Conservation (phyloP, 2,797 vertebrate genomes). For the Hyperoplus lanceolatus region DNA sequence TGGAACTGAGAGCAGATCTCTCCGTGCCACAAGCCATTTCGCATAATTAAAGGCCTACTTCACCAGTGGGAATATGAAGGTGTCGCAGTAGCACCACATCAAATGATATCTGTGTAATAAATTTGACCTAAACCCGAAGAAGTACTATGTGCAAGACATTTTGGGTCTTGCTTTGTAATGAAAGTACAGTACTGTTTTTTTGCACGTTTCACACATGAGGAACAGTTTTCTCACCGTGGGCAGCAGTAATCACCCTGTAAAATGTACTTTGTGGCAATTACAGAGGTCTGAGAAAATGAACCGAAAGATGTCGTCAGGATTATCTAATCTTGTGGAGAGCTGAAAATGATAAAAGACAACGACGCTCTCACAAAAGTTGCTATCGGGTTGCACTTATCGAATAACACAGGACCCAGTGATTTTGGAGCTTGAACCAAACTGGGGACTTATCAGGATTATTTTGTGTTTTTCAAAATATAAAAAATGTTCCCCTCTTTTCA, state of each 20-base stretch:
- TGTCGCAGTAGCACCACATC: background rate
- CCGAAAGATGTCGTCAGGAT: background rate
- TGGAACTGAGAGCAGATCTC: no score
- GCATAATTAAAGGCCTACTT: no score
- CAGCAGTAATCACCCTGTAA: background rate
- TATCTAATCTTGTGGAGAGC: background rate
- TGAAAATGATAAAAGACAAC: background rate
- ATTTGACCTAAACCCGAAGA: background rate
- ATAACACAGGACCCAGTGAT: background rate
- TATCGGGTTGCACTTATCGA: background rate
- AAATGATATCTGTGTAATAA: background rate
- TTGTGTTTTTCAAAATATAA: background rate
- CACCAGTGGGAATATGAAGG: no score
- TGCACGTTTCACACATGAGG: background rate
- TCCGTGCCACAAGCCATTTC: no score
- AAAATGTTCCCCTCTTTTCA: background rate
- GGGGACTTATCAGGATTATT: background rate
- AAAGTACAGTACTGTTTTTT: background rate
- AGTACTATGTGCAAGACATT: background rate
- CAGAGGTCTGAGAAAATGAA: constrained; percentile 14
- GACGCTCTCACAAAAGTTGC: background rate
- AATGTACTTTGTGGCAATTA: background rate
- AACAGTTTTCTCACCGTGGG: background rate
- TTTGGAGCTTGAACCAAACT: background rate
- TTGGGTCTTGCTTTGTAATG: background rate